Evolutionary conservation across 2,888 invertebrate genomes (phyloP), one percentile per base, ranked within the genome.

Genomic region (Crematogaster levior): DNA sequence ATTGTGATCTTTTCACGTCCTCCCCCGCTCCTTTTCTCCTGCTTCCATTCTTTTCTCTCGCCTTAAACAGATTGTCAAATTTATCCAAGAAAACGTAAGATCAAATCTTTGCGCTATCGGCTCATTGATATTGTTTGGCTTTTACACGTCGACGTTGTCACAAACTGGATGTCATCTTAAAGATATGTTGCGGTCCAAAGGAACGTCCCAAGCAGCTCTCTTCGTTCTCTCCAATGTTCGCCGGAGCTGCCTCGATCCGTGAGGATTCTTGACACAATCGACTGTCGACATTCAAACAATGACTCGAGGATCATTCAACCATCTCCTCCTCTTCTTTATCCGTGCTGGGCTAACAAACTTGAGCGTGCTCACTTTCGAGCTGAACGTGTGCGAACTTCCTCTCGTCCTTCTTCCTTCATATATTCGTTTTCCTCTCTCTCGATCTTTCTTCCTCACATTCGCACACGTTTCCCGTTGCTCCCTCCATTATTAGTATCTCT

Each of bases 51-150:
- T 58, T 58, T 65, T 58, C 56, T 70, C 56, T 53, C 83, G 73
- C 51, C 85, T 73, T 86, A 84, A 86, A 85, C 84, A 84, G 74
- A 86, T 81, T 85, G 82, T 80, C 73, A 85, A 74, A 72, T 83
- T 86, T 86, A 88, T 77, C 58, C 80, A 61, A 46, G 60, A 81
- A 65, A 88, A 83, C 15, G n/a, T 21, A 18, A 24, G 34, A 34
- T 34, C n/a, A 34, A 21, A 48, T 51, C 48, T 63, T 81, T 53
- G 43, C 34, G 18, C 30, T 51, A 30, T 48, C 34, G 46, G 68
- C 46, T 43, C 40, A 21, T 53, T 40, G 40, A 72, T 58, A 43
- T 37, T 40, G n/a, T 40, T 61, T 70, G 40, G 21, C 40, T 24
- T 21, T 21, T 27, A 40, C n/a, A 21, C 24, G 10, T 48, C 74